Conservation (phyloP, 2,888 invertebrate species). For the Chydorus sphaericus region DNA sequence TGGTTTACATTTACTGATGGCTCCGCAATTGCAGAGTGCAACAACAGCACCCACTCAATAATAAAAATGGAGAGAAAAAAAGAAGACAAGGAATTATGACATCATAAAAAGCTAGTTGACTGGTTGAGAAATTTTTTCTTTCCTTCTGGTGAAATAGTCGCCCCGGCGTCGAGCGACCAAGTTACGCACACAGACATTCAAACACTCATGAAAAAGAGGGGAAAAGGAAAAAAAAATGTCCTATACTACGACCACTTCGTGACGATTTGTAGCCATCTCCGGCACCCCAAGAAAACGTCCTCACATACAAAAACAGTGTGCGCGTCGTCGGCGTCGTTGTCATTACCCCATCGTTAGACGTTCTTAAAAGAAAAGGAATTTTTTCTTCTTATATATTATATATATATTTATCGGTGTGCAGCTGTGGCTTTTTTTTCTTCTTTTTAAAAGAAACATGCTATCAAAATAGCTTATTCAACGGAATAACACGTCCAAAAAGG, state of each 20-base stretch:
- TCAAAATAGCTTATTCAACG: too few species aligned
- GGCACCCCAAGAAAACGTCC: neutral
- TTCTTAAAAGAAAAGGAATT: neutral
- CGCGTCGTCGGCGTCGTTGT: neutral
- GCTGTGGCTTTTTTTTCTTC: neutral
- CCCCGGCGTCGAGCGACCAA: neutral
- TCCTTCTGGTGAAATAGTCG: neutral
- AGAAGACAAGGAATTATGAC: conserved; percentile 3
- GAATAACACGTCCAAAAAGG: too few species aligned
- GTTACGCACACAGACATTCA: neutral
- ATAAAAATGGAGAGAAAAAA: neutral
- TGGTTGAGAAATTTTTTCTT: neutral
- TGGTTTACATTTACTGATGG: conserved; percentile 5
- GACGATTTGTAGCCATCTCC: conserved; percentile 4
- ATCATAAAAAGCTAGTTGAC: conserved; percentile 6
- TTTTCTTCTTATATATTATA: too few species aligned
- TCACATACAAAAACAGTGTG: neutral
- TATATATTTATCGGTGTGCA: too few species aligned
- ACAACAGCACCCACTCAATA: conserved; percentile 6
- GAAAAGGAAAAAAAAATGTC: too few species aligned
- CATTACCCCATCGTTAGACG: neutral
- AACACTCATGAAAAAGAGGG: too few species aligned
- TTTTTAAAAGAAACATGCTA: too few species aligned
- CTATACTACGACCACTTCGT: too few species aligned
- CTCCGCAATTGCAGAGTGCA: neutral